Percentiles rank a stretch among this genome's conserved stretches.
These are phyloP conservation scores for Puntigrus tetrazona DNA, from an alignment of 2,113 vertebrate species.

Conservation along the genomic window DNA sequence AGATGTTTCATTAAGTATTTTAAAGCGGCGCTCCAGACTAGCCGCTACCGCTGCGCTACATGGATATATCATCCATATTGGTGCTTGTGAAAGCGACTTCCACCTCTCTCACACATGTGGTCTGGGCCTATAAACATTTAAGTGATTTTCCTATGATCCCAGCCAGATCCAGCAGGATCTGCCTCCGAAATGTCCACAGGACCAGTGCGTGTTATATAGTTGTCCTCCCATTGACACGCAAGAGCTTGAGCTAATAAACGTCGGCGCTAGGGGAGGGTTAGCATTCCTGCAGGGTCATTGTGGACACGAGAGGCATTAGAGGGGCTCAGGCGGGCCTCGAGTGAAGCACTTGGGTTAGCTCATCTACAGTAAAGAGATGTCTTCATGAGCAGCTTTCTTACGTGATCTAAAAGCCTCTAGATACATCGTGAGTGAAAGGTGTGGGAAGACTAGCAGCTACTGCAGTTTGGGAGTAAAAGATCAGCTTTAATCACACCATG, in stretches of 20 bases:
- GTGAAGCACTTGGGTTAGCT: neutral
- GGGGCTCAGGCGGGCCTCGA: neutral
- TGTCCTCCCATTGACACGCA: slow-evolving; percentile 43
- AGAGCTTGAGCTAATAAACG: slow-evolving; percentile 37
- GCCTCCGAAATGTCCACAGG: slow-evolving; percentile 14
- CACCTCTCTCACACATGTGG: slow-evolving; percentile 45
- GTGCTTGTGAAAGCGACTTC: slow-evolving; percentile 38
- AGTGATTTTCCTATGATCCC: slow-evolving; percentile 53
- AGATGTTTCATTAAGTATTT: slow-evolving; percentile 51
- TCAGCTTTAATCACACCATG: slow-evolving; percentile 34
- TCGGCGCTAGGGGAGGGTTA: slow-evolving; percentile 28
- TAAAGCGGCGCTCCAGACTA: slow-evolving; percentile 35
- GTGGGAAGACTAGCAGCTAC: slow-evolving; percentile 16
- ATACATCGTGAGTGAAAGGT: slow-evolving; percentile 9
- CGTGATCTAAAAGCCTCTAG: slow-evolving; percentile 20
- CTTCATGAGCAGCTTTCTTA: neutral
- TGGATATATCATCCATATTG: slow-evolving; percentile 49
- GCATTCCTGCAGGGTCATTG: slow-evolving; percentile 48
- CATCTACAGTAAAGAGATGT: slow-evolving; percentile 6
- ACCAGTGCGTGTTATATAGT: slow-evolving; percentile 34
- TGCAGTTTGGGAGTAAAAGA: slow-evolving; percentile 17
- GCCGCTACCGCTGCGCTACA: neutral
- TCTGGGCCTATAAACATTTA: slow-evolving; percentile 49
- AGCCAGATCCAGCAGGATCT: slow-evolving; percentile 40
- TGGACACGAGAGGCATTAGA: slow-evolving; percentile 38